These are phyloP conservation scores for Dryoscopus gambensis DNA, from an alignment of 2,113 vertebrate genomes.

Conservation along the genomic window DNA sequence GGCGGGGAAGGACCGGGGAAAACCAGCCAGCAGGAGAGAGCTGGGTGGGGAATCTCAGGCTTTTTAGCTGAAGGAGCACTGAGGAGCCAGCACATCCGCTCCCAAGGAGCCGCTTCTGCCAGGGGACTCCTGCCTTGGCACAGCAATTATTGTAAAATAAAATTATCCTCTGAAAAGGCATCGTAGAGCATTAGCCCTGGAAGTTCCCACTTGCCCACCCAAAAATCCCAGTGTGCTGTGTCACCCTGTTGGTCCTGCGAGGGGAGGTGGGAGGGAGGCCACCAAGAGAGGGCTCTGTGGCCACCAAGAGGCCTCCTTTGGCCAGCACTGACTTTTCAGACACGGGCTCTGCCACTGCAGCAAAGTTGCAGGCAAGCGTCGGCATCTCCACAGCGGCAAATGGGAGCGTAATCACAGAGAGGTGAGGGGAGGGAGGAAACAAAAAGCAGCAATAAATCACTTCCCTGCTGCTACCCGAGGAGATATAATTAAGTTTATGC, in stretches of 20 bases:
- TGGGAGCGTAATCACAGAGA: not conserved
- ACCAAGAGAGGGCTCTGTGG: not conserved
- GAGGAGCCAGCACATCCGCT: not conserved
- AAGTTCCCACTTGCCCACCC: not conserved
- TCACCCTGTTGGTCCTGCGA: not conserved
- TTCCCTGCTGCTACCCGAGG: constrained; percentile 25
- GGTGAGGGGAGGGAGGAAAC: constrained; percentile 26
- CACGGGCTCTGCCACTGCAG: not conserved
- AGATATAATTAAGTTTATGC: constrained; percentile 60
- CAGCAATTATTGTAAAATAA: not conserved
- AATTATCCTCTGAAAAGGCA: not conserved
- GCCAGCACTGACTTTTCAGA: not conserved
- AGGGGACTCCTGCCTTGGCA: not conserved
- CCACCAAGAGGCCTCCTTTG: not conserved
- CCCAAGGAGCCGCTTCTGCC: not conserved
- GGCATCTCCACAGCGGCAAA: not conserved
- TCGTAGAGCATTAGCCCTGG: fast-evolving
- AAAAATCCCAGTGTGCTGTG: fast-evolving
- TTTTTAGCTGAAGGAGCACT: not conserved
- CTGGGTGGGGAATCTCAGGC: not conserved
- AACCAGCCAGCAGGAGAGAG: not conserved
- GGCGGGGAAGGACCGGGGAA: not conserved
- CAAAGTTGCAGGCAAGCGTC: not conserved
- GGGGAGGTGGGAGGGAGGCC: not conserved
- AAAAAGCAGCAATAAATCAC: constrained; percentile 61